Percentiles rank a stretch among this genome's conserved stretches.
Conservation (phyloP, 2,113 vertebrate species). For the Axis porcinus region DNA sequence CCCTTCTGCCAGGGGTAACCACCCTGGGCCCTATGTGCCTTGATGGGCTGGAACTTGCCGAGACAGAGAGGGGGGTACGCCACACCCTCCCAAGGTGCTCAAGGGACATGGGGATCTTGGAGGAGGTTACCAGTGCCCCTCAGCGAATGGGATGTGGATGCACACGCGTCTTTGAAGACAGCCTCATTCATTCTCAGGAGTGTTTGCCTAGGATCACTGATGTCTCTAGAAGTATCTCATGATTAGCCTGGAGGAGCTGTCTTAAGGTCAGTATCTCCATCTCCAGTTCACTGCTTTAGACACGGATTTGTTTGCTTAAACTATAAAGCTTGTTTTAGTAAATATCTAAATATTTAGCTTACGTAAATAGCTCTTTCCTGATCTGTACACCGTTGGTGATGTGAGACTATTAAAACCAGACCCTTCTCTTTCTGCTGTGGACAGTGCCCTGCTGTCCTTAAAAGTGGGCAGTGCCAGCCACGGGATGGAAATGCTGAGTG, state of each 20-base stretch:
- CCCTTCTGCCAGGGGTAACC: neutral
- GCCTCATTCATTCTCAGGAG: neutral
- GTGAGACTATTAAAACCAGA: neutral
- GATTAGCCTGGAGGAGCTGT: neutral
- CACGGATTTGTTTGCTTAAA: neutral
- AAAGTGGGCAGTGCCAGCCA: neutral
- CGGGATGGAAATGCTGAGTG: neutral
- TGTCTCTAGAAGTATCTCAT: neutral
- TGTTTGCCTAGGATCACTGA: neutral
- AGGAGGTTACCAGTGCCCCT: neutral
- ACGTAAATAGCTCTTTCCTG: neutral
- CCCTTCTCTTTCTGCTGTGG: neutral
- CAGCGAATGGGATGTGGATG: neutral
- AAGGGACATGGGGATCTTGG: neutral
- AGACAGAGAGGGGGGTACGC: neutral
- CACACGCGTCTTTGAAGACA: accelerated
- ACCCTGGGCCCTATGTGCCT: neutral
- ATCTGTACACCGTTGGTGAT: neutral
- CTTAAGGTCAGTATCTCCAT: neutral
- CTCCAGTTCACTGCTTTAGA: neutral
- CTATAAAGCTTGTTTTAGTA: neutral
- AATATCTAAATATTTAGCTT: neutral
- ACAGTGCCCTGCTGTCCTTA: neutral
- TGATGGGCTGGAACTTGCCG: neutral
- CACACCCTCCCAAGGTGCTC: neutral